Percentiles rank a stretch among this genome's conserved stretches.
These are phyloP conservation scores for Cercocebus atys DNA, from an alignment of 2,113 vertebrate species.

Conservation along the genomic window DNA sequence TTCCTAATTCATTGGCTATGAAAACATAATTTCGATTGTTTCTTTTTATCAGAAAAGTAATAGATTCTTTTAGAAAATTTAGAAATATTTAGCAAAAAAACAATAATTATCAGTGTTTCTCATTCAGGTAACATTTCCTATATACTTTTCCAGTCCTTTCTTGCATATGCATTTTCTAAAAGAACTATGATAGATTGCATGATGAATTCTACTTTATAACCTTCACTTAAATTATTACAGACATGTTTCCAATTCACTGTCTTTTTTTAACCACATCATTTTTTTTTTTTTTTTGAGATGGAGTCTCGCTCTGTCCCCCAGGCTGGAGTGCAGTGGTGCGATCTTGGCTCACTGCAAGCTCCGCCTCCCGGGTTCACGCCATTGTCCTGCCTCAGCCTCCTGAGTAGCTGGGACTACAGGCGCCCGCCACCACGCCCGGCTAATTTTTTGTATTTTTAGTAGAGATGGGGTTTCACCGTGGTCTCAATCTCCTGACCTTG, in stretches of 20 bases:
- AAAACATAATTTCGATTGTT: conserved; percentile 6
- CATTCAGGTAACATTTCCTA: neutral
- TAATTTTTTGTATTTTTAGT: too few species aligned
- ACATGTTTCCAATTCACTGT: neutral
- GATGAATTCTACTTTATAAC: neutral
- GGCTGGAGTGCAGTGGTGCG: too few species aligned
- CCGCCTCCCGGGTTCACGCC: too few species aligned
- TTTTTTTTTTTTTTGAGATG: neutral
- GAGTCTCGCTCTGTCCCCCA: too few species aligned
- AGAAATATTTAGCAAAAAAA: conserved; percentile 7
- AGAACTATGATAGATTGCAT: neutral
- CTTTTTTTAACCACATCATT: neutral
- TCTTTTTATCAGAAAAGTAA: conserved; percentile 30
- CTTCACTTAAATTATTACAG: neutral
- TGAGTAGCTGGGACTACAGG: too few species aligned
- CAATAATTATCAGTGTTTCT: neutral
- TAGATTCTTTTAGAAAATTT: conserved; percentile 33
- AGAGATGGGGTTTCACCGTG: too few species aligned
- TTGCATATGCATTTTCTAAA: neutral
- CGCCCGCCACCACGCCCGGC: too few species aligned
- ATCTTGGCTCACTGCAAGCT: too few species aligned
- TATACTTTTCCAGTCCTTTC: neutral
- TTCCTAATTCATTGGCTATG: neutral
- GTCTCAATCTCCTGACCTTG: too few species aligned
- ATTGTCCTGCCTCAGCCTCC: too few species aligned